Percentiles rank a stretch among this genome's conserved stretches.
These are phyloP conservation scores for Dasypus novemcinctus DNA, from an alignment of 2,113 vertebrate species.

Conservation along the genomic window DNA sequence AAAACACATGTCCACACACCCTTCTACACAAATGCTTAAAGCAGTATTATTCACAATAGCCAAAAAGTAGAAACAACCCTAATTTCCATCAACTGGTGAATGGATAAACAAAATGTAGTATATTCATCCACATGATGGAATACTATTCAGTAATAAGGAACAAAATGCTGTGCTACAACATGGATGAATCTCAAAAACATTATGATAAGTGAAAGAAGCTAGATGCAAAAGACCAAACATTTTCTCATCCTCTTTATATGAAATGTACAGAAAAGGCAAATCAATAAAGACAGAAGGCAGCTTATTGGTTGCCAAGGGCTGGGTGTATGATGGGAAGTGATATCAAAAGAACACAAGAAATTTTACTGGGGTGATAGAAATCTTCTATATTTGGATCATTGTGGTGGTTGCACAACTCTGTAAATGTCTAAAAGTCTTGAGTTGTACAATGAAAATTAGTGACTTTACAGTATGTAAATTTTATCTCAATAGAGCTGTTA, in stretches of 20 bases:
- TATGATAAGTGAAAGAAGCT: not conserved
- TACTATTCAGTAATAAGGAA: no score
- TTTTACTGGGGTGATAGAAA: not conserved
- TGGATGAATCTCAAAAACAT: not conserved
- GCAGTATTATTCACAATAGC: not conserved
- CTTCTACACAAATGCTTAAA: not conserved
- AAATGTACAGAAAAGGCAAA: not conserved
- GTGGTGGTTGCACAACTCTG: not conserved
- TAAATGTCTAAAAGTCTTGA: not conserved
- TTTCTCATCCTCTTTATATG: no score
- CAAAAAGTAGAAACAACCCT: not conserved
- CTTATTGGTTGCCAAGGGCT: no score
- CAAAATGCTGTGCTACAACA: no score
- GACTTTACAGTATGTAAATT: not conserved
- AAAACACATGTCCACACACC: no score
- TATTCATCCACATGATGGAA: rapidly evolving
- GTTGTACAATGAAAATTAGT: no score
- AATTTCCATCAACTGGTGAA: not conserved
- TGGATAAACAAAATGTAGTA: rapidly evolving
- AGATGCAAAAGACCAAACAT: rapidly evolving
- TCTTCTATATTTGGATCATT: not conserved
- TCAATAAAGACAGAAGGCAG: not conserved
- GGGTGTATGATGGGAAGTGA: not conserved
- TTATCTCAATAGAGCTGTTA: not conserved
- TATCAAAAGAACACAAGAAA: rapidly evolving